Evolutionary conservation across 2,888 invertebrate genomes (phyloP).

Genomic region (Caenorhabditis wallacei): DNA sequence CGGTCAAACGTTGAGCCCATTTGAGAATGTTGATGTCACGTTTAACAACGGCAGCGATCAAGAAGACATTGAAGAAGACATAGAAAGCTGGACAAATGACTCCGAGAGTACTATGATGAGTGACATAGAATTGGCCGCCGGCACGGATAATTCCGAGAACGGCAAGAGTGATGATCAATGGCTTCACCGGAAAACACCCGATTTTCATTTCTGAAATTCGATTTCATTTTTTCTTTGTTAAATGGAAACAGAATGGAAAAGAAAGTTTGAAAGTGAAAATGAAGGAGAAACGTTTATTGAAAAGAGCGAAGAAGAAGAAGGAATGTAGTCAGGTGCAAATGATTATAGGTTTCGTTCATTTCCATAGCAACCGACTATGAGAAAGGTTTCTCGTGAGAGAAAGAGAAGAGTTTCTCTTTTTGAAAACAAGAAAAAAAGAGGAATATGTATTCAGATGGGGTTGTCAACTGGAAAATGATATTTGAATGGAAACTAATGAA

Average conservation of each 20-base stretch:
- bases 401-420: not conserved
- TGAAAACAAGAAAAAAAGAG: not conserved
- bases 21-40: slow-evolving; percentile 4
- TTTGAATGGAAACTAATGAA: too few species aligned
- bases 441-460: not conserved
- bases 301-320: not conserved
- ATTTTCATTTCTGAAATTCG: slow-evolving; percentile 29
- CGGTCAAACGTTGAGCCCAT: slow-evolving; percentile 38
- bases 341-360: not conserved
- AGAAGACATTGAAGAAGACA: slow-evolving; percentile 23
- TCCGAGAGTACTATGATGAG: not conserved
- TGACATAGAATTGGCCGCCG: slow-evolving; percentile 22
- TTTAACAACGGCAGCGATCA: slow-evolving; percentile 19
- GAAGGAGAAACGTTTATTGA: not conserved
- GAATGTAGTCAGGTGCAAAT: slow-evolving; percentile 19
- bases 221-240: not conserved
- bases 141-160: slow-evolving; percentile 28
- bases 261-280: not conserved
- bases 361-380: slow-evolving; percentile 4
- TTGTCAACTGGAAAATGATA: not conserved
- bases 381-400: not conserved
- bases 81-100: slow-evolving; percentile 10
- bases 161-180: slow-evolving; percentile 26
- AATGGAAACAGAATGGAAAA: not conserved
- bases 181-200: slow-evolving; percentile 34